Evolutionary conservation across 2,113 vertebrate species (phyloP).

Genomic region (Synodontis membranacea): DNA sequence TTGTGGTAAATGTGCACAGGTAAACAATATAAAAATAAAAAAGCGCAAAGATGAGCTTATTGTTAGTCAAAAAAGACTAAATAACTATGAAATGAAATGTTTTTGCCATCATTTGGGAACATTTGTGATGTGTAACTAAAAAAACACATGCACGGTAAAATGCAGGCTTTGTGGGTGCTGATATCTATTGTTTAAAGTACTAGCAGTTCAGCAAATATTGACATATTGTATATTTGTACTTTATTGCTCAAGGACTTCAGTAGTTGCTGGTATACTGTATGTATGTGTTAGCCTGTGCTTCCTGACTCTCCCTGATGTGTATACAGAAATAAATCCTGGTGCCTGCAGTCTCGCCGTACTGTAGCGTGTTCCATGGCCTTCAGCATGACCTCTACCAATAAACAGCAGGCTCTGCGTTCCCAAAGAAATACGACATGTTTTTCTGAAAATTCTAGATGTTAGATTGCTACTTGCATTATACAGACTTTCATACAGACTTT

Average conservation of each 20-base stretch:
- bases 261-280: not conserved
- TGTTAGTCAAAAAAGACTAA: not conserved
- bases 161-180: not conserved
- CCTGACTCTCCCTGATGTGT: conserved; percentile 11
- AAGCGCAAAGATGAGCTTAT: not conserved
- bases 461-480: not conserved
- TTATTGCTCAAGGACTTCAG: conserved; percentile 24
- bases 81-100: not conserved
- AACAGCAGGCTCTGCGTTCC: conserved; percentile 1
- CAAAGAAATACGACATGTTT: conserved; percentile 1
- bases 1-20: not conserved
- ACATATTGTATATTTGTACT: not conserved
- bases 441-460: conserved; percentile 5
- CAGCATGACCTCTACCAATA: conserved; percentile 16
- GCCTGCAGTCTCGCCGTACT: conserved; percentile 22
- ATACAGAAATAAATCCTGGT: conserved; percentile 23
- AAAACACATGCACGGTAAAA: not conserved
- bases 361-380: conserved; percentile 21
- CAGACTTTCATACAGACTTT: not conserved
- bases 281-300: not conserved
- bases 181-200: not conserved
- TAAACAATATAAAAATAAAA: not conserved
- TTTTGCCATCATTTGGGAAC: not conserved
- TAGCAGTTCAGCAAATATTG: not conserved
- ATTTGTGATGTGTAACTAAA: not conserved